Evolutionary conservation across 2,113 vertebrate species (phyloP), one percentile per base, ranked within the genome.

Genomic region (Tragelaphus buxtoni): DNA sequence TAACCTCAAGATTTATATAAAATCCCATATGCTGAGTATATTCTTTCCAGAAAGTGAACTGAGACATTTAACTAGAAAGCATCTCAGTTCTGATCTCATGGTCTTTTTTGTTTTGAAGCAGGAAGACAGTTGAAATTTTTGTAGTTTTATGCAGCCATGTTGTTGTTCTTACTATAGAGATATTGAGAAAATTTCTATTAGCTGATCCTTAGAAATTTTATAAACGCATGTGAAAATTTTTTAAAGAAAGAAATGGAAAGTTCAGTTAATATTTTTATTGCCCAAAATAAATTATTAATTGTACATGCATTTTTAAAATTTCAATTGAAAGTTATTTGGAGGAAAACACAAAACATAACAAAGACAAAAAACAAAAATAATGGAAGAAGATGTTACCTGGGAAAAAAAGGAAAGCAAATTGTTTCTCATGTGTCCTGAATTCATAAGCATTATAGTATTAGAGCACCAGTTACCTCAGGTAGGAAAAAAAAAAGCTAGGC

Each of bases 271-370:
- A 63, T 88, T 88, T 94, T 93, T n/a, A 95, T 3, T 96, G 17
- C 28, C 69, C n/a, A 42, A 63, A 93, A 86, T 90, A 91, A 84
- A 88, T 86, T 88, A 16, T 90, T 28, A 32, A 84, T 88, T 81
- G 2, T 89, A 82, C 53, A 9, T 90, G 6, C 18, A 72, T 65
- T 65, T 97, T 96, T 84, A 9, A 79, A 79, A 35, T 96, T 95
- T 96, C 88, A 95, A 45, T 77, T 92, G 91, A 76, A 96, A 91
- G 16, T 95, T 95, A 77, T 77, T 95, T 84, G 17, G 58, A 55
- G 77, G 26, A 72, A 60, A 69, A 60, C 16, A 13, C 30, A 74
- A 61, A 61, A 16, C 20, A 39, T 55, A 51, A 28, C 24, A 55
- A 87, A 90, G 76, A 91, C 47, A 7, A 47, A 94, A 87, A 93